Percentiles rank a stretch among this genome's conserved stretches.
Evolutionary conservation across 2,113 vertebrate species (phyloP).

Genomic region (zebrafish (Danio rerio)): DNA sequence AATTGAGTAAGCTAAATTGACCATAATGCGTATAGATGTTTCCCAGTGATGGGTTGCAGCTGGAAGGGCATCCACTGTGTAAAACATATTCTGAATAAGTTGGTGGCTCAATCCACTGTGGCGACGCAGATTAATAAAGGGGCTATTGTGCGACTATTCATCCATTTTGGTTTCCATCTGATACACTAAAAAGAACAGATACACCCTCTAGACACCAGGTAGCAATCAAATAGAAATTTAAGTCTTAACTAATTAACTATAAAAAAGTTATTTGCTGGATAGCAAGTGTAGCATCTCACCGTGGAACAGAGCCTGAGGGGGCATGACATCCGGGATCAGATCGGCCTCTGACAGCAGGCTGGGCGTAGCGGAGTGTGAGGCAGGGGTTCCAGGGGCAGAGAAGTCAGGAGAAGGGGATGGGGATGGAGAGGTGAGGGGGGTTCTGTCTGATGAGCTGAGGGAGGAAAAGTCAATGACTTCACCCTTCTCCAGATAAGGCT

Average conservation of each 20-base stretch:
- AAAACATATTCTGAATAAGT: no score
- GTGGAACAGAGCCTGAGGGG: conserved; percentile 93
- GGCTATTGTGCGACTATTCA: no score
- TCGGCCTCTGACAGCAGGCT: conserved; percentile 94
- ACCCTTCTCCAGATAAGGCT: conserved; percentile 89
- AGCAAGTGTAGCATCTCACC: conserved; percentile 74
- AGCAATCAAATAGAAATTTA: neutral
- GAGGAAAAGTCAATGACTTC: conserved; percentile 97
- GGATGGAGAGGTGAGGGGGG: conserved; percentile 92
- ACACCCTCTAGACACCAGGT: no score
- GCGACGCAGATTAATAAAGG: no score
- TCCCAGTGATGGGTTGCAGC: no score
- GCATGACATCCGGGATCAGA: conserved; percentile 96
- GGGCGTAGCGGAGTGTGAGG: conserved; percentile 93
- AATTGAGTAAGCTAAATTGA: no score
- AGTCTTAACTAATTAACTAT: neutral
- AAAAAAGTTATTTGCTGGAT: neutral
- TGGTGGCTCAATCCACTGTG: no score
- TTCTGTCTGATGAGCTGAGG: conserved; percentile 92
- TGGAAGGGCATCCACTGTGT: no score
- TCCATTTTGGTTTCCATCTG: no score
- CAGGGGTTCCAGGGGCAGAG: conserved; percentile 93
- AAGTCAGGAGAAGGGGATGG: conserved; percentile 93
- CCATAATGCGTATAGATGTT: no score
- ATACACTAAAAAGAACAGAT: no score